A percentile compares a stretch with the other conserved stretches of the same genome.
Conservation (phyloP, 2,888 invertebrate genomes). For the Drosophila anceps region DNA sequence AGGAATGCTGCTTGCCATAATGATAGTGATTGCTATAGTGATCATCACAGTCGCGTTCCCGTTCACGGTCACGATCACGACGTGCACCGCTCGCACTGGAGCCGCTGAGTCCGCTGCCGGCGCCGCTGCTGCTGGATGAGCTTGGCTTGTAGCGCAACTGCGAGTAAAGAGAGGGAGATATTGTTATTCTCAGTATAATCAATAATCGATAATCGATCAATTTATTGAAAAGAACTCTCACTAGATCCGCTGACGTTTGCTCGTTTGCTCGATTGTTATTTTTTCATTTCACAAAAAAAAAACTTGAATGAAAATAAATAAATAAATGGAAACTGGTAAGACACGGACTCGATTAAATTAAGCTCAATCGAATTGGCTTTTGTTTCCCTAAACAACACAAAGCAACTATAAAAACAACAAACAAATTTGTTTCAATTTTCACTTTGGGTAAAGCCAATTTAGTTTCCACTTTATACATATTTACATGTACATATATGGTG, state of each 20-base stretch:
- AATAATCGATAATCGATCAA: not conserved
- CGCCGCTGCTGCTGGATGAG: constrained; percentile 66
- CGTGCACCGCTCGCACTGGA: constrained; percentile 52
- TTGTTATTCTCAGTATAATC: not conserved
- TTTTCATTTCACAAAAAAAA: not conserved
- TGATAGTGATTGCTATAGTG: constrained; percentile 68
- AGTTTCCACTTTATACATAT: constrained; percentile 28
- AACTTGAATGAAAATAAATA: not conserved
- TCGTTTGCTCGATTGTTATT: not conserved
- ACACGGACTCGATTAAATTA: not conserved
- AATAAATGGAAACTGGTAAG: not conserved
- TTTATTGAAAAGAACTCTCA: not conserved
- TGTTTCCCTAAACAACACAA: not conserved
- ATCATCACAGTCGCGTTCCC: constrained; percentile 66
- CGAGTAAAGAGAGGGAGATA: not conserved
- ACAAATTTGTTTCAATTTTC: constrained; percentile 17
- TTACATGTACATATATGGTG: not conserved
- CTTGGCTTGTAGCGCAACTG: constrained; percentile 76
- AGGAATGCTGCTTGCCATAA: constrained; percentile 80
- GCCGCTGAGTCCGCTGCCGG: constrained; percentile 50
- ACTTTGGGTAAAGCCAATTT: constrained; percentile 28
- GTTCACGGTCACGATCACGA: constrained; percentile 58
- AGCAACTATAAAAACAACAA: constrained; percentile 20
- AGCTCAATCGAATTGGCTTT: not conserved
- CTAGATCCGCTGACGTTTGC: not conserved